Conservation (phyloP, 1,140 invertebrate genomes). For the Goniozus legneri region DNA sequence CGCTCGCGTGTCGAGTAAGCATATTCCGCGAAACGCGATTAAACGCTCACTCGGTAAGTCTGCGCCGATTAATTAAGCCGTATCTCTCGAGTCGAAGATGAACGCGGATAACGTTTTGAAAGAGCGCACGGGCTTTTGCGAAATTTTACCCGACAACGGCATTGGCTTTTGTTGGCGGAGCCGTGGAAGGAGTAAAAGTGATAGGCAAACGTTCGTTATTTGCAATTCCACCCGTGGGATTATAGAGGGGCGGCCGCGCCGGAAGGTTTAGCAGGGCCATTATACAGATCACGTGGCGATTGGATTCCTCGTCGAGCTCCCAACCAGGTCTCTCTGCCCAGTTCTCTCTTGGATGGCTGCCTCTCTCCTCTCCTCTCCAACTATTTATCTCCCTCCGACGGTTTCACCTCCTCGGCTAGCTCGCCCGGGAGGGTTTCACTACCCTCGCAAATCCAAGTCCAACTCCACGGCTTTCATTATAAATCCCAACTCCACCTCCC, state of each 20-base stretch:
- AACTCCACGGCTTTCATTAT: conserved; percentile 53
- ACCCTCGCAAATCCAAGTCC: conserved; percentile 50
- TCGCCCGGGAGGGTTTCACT: conserved; percentile 22
- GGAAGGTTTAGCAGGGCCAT: conserved; percentile 43
- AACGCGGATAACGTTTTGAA: conserved; percentile 10
- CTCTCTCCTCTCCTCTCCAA: too few species aligned
- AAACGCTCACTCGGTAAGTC: conserved; percentile 15
- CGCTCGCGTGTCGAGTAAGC: conserved; percentile 19
- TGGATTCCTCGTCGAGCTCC: conserved; percentile 43
- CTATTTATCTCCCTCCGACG: too few species aligned
- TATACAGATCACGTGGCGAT: conserved; percentile 52
- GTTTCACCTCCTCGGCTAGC: too few species aligned
- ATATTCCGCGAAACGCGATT: conserved; percentile 22
- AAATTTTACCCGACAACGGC: too few species aligned
- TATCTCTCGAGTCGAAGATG: conserved; percentile 25
- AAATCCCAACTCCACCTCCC: conserved; percentile 51
- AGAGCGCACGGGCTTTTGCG: not conserved
- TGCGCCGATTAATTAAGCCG: conserved; percentile 28
- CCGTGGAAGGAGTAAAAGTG: conserved; percentile 28
- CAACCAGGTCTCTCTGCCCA: conserved; percentile 25
- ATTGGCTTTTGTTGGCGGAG: too few species aligned
- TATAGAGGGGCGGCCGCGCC: conserved; percentile 11
- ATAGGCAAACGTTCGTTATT: conserved; percentile 41
- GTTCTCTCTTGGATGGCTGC: conserved; percentile 12
- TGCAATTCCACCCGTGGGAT: conserved; percentile 43